Evolutionary conservation across 1,140 invertebrate genomes (phyloP), one percentile per base, ranked within the genome.

Genomic region (Camponotus pennsylvanicus): DNA sequence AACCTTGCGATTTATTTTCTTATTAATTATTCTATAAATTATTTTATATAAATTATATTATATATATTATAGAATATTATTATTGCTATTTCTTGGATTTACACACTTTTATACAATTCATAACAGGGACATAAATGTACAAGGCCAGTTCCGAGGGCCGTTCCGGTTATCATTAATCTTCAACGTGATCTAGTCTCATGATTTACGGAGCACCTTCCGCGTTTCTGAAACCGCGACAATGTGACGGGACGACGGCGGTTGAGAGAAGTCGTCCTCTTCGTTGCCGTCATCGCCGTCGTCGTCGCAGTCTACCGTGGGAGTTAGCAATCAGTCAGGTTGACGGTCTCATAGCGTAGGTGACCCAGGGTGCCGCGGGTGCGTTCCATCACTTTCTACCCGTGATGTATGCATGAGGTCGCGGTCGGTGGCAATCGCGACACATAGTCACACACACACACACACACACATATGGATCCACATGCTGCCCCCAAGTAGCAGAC

Each of bases 331-430:
- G 91, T 95, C 94, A 95, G 92, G 55, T 75, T 79, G 89, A 88
- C 86, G 90, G 89, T 92, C 90, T 90, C 84, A 76, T 82, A 55
- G 61, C 82, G 70, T 88, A 92, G 92, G 92, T 92, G 93, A 93
- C 91, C 93, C 83, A 77, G 40, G 63, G 78, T 79, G 84, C 79
- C 89, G 64, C 88, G 91, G 92, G 89, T 92, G 55, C 91, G 89
- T 91, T 93, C 92, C 92, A 93, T 93, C 93, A 93, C 91, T 85
- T 93, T 92, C 91, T 64, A 88, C 88, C 85, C 83, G 91, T 94
- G 93, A 94, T 94, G 91, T 94, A 94, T 94, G 92, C 93, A 91
- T 91, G 90, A 92, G 92, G 93, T 94, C 91, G 89, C 91, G 92
- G 88, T 92, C 92, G 92, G 89, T 89, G 85, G 93, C 92, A 94